Conservation (phyloP, 1,140 invertebrate genomes). For the Drosophila tristis region DNA sequence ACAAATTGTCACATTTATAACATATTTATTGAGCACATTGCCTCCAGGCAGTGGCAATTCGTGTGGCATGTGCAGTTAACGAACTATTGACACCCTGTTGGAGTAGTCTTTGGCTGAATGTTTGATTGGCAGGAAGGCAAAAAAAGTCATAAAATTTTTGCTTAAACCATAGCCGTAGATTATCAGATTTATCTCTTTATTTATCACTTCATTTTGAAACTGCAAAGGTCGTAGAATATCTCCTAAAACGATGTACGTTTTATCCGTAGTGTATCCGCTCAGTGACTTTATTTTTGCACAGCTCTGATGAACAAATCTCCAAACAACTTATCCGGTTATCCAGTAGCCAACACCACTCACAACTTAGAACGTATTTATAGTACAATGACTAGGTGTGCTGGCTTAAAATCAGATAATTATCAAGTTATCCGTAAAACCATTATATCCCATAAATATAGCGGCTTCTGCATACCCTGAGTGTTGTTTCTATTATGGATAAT, state of each 20-base stretch:
- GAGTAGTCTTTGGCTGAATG: neutral
- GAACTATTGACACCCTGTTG: constrained; percentile 35
- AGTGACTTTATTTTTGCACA: too few relatives aligned
- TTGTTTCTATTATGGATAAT: too few relatives aligned
- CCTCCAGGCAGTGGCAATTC: constrained; percentile 21
- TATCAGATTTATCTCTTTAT: too few relatives aligned
- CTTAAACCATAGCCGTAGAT: too few relatives aligned
- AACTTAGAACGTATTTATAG: neutral
- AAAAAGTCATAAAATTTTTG: neutral
- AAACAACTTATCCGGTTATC: too few relatives aligned
- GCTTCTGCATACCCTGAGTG: neutral
- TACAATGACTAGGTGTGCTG: neutral
- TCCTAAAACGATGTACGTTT: too few relatives aligned
- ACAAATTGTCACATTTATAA: constrained; percentile 73
- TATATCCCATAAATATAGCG: too few relatives aligned
- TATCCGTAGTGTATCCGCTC: too few relatives aligned
- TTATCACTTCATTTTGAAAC: too few relatives aligned
- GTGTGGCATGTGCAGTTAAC: neutral
- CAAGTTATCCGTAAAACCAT: neutral
- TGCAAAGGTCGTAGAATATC: too few relatives aligned
- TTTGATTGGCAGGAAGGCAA: neutral
- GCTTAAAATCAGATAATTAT: neutral
- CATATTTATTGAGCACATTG: constrained; percentile 70
- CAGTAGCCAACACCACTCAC: constrained; percentile 6
- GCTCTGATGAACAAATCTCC: too few relatives aligned